A percentile compares a stretch with the other conserved stretches of the same genome.
These are phyloP conservation scores for Mohoua ochrocephala DNA, from an alignment of 2,113 vertebrate genomes.

Conservation along the genomic window DNA sequence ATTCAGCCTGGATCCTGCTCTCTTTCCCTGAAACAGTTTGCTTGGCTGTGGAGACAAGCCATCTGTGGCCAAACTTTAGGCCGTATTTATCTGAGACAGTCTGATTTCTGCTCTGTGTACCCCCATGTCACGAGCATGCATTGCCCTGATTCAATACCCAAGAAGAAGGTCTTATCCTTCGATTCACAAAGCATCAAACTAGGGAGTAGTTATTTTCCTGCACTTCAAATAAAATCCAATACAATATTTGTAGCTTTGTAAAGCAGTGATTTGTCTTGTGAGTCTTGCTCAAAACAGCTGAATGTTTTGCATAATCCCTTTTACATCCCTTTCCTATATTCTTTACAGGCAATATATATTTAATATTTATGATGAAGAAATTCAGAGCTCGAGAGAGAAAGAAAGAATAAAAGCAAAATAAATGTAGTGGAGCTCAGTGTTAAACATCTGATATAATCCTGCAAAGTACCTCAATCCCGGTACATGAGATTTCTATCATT, in stretches of 20 bases:
- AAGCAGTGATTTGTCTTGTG: background rate
- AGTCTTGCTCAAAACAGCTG: background rate
- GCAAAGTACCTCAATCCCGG: background rate
- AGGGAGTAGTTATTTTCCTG: background rate
- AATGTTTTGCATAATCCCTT: background rate
- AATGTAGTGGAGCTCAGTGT: background rate
- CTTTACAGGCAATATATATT: background rate
- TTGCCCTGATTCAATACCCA: background rate
- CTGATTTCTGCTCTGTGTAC: background rate
- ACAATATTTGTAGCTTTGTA: background rate
- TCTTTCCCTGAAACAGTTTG: background rate
- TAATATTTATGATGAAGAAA: background rate
- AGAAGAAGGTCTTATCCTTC: background rate
- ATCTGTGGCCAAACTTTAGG: background rate
- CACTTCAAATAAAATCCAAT: background rate
- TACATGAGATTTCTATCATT: background rate
- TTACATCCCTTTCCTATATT: background rate
- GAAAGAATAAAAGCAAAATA: background rate
- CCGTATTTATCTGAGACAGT: background rate
- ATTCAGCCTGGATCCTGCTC: background rate
- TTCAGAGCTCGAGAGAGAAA: background rate
- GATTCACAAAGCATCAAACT: background rate
- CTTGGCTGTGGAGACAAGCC: background rate
- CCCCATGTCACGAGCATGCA: accelerated
- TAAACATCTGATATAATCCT: background rate